Percentiles rank a stretch among this genome's conserved stretches.
phyloP scores from a whole-genome alignment of 2,888 invertebrate species.

The Lepetodrilus schrolli region DNA sequence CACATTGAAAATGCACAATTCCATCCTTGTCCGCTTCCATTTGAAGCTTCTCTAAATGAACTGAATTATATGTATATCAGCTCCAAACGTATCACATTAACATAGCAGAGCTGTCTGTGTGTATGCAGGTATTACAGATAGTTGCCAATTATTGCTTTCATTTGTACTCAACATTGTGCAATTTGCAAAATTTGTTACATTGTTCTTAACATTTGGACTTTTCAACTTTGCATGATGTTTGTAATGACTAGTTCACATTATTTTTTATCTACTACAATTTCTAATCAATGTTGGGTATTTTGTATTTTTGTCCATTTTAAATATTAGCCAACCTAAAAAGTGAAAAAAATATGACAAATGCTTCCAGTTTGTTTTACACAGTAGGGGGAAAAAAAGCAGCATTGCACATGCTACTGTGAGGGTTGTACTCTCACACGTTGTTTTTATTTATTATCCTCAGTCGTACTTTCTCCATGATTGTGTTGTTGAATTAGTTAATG shows the following conservation, averaged over 20 bases:
- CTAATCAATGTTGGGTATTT: conserved; percentile 35
- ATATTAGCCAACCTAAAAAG: conserved; percentile 26
- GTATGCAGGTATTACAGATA: conserved; percentile 1
- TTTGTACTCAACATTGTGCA: conserved; percentile 22
- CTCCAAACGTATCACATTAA: background rate
- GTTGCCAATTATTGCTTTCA: conserved; percentile 25
- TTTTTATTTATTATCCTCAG: conserved; percentile 31
- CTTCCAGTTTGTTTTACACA: conserved; percentile 35
- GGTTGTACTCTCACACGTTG: conserved; percentile 11
- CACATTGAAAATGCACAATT: conserved; percentile 19
- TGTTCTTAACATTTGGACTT: conserved; percentile 33
- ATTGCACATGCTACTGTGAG: conserved; percentile 16
- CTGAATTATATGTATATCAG: background rate
- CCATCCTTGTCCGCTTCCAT: background rate
- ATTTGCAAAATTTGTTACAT: conserved; percentile 36
- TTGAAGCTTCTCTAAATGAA: background rate
- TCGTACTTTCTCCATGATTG: conserved; percentile 16
- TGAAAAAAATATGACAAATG: conserved; percentile 3
- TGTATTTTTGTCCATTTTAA: conserved; percentile 32
- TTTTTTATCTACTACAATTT: conserved; percentile 34
- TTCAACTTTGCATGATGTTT: conserved; percentile 38
- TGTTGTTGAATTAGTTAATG: conserved; percentile 29
- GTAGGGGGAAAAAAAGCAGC: conserved; percentile 31
- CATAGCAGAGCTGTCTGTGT: conserved; percentile 19
- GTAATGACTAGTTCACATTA: conserved; percentile 33